Evolutionary conservation across 2,113 vertebrate genomes (phyloP), one percentile per base, ranked within the genome.

Genomic region (Etia nguti): DNA sequence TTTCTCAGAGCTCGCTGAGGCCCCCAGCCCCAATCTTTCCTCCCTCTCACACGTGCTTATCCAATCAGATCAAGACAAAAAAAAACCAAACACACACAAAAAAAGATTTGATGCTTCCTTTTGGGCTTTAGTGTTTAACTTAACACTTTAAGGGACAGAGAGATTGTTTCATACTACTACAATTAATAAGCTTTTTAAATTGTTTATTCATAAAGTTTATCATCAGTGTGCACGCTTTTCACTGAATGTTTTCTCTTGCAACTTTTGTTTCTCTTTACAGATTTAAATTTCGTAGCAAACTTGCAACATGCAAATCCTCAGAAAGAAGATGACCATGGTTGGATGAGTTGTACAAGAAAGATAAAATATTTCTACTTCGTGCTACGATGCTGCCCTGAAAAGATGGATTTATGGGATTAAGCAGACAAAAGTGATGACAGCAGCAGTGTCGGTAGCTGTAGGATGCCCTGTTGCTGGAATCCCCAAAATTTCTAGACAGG

Each of bases 31-130:
- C 60, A 38, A 1, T 3, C 34, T 38, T 38, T 12, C 31, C 1
- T n/a, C 2, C 2, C 60, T 4, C 60, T 38, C 59, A 36, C 29
- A 18, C 4, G 6, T 13, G 60, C 34, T 65, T 10, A n/a, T 65
- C 60, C 84, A 86, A 81, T 91, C 77, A 84, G 5, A 83, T 12
- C 6, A 0, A 81, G 55, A 34, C 46, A 50, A 52, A 48, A 50
- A 0, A 29, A 10, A 50, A 50, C 18, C 29, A 60, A 18, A 41
- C 34, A 68, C 60, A 68, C 11, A n/a, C 38, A 10, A 24, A 41
- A 11, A 6, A 70, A 43, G 11, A 68, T 9, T 15, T 24, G n/a
- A 43, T 70, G 65, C 4, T 26, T 50, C 56, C 20, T 57, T 43
- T 81, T 31, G 6, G 11, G 10, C 56, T 24, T 70, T 41, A n/a